These are phyloP conservation scores for Malacoctenus gilli DNA, from an alignment of 2,797 vertebrate genomes.

Conservation along the genomic window DNA sequence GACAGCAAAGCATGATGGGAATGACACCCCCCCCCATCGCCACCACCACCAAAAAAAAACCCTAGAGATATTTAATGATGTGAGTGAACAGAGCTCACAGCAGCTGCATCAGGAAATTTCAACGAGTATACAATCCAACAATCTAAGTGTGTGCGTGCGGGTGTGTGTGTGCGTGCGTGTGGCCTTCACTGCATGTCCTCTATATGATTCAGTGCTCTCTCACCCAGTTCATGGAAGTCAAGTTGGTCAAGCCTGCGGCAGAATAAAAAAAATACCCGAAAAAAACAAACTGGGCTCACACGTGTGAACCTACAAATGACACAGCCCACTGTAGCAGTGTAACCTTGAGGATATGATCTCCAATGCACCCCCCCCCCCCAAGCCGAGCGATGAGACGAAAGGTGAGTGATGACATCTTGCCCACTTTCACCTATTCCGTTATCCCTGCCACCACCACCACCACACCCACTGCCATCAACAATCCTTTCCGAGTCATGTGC, in stretches of 20 bases:
- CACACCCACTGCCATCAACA: slow-evolving; percentile 53
- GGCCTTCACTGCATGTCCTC: slow-evolving; percentile 44
- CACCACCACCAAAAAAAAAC: too few relatives aligned
- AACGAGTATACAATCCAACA: slow-evolving; percentile 1
- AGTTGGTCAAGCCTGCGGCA: neutral
- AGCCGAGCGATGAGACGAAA: slow-evolving; percentile 58
- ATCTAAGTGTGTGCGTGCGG: too few relatives aligned
- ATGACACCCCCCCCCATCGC: too few relatives aligned
- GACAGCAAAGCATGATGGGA: slow-evolving; percentile 62
- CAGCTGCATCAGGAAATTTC: neutral
- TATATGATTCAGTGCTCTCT: slow-evolving; percentile 40
- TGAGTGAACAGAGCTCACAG: neutral
- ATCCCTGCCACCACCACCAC: slow-evolving; percentile 58
- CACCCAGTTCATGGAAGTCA: slow-evolving; percentile 18
- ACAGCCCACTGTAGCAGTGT: slow-evolving; percentile 47
- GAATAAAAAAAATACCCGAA: too few relatives aligned
- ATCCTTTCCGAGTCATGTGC: slow-evolving; percentile 34
- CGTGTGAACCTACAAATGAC: slow-evolving; percentile 51
- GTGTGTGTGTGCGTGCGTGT: slow-evolving; percentile 3
- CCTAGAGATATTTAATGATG: too few relatives aligned
- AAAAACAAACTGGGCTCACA: slow-evolving; percentile 26
- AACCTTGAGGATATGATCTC: slow-evolving; percentile 77
- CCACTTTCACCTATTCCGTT: slow-evolving; percentile 43
- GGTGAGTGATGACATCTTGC: slow-evolving; percentile 60
- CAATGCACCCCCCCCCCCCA: slow-evolving; percentile 54